Base-by-base conservation (phyloP, 2,888 invertebrate genomes). In the Drosophila niveifrons region DNA sequence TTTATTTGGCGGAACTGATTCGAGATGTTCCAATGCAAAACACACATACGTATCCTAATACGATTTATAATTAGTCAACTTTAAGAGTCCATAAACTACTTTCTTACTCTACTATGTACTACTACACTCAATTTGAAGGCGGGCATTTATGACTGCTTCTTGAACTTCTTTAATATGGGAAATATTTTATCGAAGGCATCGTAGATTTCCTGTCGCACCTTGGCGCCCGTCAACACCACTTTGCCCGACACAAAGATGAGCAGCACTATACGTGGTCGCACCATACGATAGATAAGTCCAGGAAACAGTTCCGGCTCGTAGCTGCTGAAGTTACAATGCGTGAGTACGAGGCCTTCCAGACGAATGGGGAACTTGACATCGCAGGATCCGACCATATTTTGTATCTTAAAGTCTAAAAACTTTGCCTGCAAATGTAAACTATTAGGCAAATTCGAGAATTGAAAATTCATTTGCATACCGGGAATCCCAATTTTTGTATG, bases 221-320 rank as follows among this genome's bases (percentile, higher is more conserved):
- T 99, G 69, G 98, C 99, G 78, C 99, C 98, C 77, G 99, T 99
- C 76, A 99, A 94, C 13, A 99, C 99, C 70, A 99, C 96, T 94
- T 99, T 99, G 52, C 99, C 99, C 75, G 99, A 99, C 3, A 99
- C 99, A 93, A 99, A 99, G 89, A 99, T 99, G 55, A 99, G 94
- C 75, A 99, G 94, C 3, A 99, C 99, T 90, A 99, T 97, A 90
- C 98, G 95, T 7, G 99, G 99, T 92, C 98, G 97, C 61, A 99
- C 97, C 98, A 99, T 98, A 90, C 99, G 95, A 92, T 99, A 99
- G 85, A 99, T 98, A 46, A 99, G 95, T 77, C 99, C 99, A 47
- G 99, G 99, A 92, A 99, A 99, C 48, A 99, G 93, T 93, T 99
- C 99, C 0, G 99, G 99, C 93, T 99, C 99, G 92, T 99, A 99